Percentiles rank a stretch among this genome's conserved stretches.
phyloP scores from a whole-genome alignment of 92 coral and sea anemone species.

The Palythoa caribaeorum region DNA sequence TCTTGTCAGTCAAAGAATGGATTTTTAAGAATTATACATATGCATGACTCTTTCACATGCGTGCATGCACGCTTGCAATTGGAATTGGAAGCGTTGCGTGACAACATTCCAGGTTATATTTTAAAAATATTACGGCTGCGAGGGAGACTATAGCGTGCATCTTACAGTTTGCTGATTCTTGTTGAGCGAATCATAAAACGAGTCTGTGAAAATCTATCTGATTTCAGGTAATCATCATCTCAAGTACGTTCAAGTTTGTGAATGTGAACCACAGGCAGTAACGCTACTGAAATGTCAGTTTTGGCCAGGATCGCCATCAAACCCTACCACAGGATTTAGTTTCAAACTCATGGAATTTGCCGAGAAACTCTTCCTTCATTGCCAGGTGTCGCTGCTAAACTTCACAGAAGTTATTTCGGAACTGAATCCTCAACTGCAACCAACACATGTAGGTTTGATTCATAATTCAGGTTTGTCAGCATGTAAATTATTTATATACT shows the following conservation, averaged over 20 bases:
- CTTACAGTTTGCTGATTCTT: background rate
- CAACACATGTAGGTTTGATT: constrained; percentile 53
- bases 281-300: constrained; percentile 54
- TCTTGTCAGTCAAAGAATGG: no score
- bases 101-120: no score
- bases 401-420: constrained; percentile 53
- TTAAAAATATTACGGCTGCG: background rate
- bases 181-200: background rate
- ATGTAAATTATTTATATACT: background rate
- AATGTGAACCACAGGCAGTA: constrained; percentile 56
- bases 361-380: constrained; percentile 60
- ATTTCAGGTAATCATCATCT: constrained; percentile 57
- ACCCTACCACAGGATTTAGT: constrained; percentile 54
- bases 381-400: constrained; percentile 58
- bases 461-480: background rate
- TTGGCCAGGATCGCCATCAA: constrained; percentile 64
- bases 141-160: background rate
- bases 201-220: background rate
- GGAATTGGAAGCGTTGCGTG: no score
- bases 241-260: constrained; percentile 52
- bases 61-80: no score
- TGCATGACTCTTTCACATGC: no score
- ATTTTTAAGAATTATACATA: no score
- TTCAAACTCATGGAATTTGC: constrained; percentile 58
- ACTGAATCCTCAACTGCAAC: constrained; percentile 56